These are phyloP conservation scores for Pseudorectes ferrugineus DNA, from an alignment of 2,113 vertebrate species.

Conservation along the genomic window DNA sequence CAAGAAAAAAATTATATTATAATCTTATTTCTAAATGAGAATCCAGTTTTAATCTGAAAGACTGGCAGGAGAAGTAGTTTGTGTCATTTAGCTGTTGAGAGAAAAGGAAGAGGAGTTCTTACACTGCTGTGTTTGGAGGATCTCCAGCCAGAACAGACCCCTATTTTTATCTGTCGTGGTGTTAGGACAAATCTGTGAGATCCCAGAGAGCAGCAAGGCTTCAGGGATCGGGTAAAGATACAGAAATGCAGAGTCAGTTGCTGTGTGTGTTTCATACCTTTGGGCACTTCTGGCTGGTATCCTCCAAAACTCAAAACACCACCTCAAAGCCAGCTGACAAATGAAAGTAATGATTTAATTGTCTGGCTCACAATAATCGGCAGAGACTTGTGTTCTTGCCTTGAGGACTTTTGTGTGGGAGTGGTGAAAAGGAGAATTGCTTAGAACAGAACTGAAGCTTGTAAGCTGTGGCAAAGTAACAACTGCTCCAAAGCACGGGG, in stretches of 20 bases:
- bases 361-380: background rate
- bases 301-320: background rate
- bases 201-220: background rate
- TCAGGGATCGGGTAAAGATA: fast-evolving
- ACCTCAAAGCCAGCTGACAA: background rate
- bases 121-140: background rate
- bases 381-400: background rate
- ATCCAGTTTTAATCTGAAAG: background rate
- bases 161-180: background rate
- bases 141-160: background rate
- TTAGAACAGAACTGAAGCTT: background rate
- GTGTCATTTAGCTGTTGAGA: background rate
- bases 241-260: background rate
- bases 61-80: background rate
- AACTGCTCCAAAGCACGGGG: background rate
- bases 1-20: background rate
- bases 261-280: background rate
- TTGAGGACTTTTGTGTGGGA: background rate
- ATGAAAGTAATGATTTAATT: background rate
- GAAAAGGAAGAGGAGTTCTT: fast-evolving
- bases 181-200: background rate
- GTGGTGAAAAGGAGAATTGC: background rate
- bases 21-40: background rate
- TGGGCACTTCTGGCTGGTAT: background rate
- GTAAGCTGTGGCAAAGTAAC: background rate